Conservation (phyloP, 2,113 vertebrate genomes). For the Rhabdornis inornatus region DNA sequence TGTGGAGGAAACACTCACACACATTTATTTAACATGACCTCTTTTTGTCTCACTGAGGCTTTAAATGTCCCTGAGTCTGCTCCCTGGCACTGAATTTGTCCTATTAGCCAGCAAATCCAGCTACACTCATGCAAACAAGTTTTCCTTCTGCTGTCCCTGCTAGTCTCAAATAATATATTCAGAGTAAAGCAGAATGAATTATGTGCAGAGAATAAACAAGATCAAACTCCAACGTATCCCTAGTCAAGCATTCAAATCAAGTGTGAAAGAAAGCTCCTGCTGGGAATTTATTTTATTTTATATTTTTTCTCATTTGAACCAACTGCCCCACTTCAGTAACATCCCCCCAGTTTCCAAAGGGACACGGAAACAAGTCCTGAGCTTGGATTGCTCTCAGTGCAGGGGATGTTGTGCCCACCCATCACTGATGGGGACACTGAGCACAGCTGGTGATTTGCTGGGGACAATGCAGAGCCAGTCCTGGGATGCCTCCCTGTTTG, state of each 20-base stretch:
- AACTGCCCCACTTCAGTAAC: neutral
- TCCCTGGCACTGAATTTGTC: neutral
- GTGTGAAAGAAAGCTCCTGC: neutral
- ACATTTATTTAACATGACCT: neutral
- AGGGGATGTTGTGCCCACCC: constrained; percentile 8
- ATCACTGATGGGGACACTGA: constrained; percentile 46
- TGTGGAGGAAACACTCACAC: neutral
- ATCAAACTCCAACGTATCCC: rapidly evolving
- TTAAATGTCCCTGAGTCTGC: neutral
- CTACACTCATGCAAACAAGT: neutral
- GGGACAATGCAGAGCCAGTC: neutral
- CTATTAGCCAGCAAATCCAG: neutral
- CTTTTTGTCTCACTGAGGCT: neutral
- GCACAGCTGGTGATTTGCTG: constrained; percentile 34
- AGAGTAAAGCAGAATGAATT: neutral
- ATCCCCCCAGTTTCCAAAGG: neutral
- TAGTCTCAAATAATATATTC: neutral
- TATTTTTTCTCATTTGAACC: neutral
- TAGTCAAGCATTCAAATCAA: neutral
- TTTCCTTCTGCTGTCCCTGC: neutral
- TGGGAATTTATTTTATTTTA: neutral
- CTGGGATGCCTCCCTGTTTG: neutral
- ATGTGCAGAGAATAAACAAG: neutral
- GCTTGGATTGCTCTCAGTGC: neutral
- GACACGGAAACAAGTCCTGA: neutral